phyloP scores from a whole-genome alignment of 2,888 invertebrate species.

The Sabellastarte sp. region DNA sequence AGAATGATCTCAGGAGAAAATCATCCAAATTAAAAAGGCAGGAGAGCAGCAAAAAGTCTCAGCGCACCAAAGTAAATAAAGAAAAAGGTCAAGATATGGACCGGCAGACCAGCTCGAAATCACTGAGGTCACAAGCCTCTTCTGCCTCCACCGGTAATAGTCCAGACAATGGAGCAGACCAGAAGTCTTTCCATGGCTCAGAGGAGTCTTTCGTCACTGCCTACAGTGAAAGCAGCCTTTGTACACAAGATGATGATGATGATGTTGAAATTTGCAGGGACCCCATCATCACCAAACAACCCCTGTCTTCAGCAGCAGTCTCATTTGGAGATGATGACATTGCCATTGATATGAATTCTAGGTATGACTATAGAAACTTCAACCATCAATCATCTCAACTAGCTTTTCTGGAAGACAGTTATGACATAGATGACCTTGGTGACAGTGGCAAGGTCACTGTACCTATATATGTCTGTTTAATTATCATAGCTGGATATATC shows the following conservation, averaged over 20 bases:
- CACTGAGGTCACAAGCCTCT: not conserved
- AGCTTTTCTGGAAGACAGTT: not conserved
- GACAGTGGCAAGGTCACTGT: constrained; percentile 62
- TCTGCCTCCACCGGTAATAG: not conserved
- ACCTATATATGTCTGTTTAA: constrained; percentile 83
- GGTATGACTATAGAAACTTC: not conserved
- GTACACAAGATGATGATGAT: not conserved
- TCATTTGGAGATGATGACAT: not conserved
- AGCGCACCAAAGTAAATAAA: not conserved
- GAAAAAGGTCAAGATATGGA: too few relatives aligned
- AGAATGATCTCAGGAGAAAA: not conserved
- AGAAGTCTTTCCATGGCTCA: constrained; percentile 16
- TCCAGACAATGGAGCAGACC: not conserved
- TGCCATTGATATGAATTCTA: not conserved
- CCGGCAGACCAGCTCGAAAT: not conserved
- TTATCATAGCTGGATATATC: constrained; percentile 85
- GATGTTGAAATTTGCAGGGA: not conserved
- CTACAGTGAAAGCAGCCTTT: constrained; percentile 10
- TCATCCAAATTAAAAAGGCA: not conserved
- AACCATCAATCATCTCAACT: not conserved
- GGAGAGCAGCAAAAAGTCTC: not conserved
- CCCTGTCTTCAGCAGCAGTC: not conserved
- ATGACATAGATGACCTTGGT: constrained; percentile 6
- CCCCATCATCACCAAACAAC: not conserved
- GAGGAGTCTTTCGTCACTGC: constrained; percentile 30